Conservation (phyloP, 2,113 vertebrate genomes). For the Oncorhynchus nerka region DNA sequence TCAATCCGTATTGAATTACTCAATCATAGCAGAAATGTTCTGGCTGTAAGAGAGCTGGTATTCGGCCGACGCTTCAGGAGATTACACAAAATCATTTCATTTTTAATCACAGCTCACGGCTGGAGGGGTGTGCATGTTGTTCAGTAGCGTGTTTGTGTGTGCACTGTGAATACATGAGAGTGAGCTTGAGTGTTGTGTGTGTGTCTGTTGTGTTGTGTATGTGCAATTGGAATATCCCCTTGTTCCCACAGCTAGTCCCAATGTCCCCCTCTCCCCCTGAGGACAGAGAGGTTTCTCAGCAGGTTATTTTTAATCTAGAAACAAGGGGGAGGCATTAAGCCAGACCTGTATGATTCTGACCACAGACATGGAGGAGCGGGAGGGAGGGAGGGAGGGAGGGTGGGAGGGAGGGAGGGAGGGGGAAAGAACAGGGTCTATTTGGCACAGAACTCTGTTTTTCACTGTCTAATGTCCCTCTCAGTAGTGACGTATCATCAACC, state of each 20-base stretch:
- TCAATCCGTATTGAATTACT: slow-evolving; percentile 28
- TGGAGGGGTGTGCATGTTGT: slow-evolving; percentile 22
- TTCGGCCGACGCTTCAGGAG: slow-evolving; percentile 39
- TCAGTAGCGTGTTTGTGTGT: no score
- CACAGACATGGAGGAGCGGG: not conserved
- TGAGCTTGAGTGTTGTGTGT: not conserved
- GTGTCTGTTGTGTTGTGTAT: not conserved
- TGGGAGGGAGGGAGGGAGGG: not conserved
- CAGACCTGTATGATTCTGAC: not conserved
- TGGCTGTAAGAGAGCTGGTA: slow-evolving; percentile 42
- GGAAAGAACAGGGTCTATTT: not conserved
- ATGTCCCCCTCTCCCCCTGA: not conserved
- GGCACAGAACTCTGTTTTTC: not conserved
- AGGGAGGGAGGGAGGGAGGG: no score
- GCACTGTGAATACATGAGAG: not conserved
- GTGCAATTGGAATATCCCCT: slow-evolving; percentile 1
- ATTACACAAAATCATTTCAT: slow-evolving; percentile 30
- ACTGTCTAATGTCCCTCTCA: no score
- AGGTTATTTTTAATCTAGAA: slow-evolving; percentile 25
- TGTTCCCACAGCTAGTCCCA: slow-evolving; percentile 7
- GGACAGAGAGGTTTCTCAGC: slow-evolving; percentile 10
- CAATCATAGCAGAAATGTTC: slow-evolving; percentile 46
- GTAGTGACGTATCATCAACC: no score
- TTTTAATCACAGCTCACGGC: slow-evolving; percentile 55
- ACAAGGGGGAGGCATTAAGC: not conserved